Percentiles rank a stretch among this genome's conserved stretches.
Conservation (phyloP, 2,888 invertebrate genomes). For the Apamea epomidion region DNA sequence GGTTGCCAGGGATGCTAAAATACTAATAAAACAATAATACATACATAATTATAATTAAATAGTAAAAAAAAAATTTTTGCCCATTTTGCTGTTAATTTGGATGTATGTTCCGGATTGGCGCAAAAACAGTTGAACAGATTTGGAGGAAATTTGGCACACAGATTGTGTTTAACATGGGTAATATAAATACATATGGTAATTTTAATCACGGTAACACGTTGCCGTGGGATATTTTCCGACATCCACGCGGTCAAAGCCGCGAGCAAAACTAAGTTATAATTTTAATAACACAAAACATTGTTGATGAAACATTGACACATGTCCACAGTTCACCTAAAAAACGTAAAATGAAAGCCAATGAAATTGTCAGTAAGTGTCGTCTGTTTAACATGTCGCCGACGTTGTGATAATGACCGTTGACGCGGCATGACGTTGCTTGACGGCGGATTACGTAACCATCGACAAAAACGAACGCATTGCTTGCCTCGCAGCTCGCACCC, state of each 20-base stretch:
- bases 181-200: background rate
- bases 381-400: conserved; percentile 60
- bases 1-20: background rate
- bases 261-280: background rate
- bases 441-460: conserved; percentile 65
- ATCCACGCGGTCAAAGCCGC: background rate
- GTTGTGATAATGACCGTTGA: conserved; percentile 80
- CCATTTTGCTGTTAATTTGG: background rate
- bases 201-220: background rate
- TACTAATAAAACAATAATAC: background rate
- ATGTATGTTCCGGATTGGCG: background rate
- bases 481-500: conserved; percentile 19
- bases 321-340: conserved; percentile 38
- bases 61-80: background rate
- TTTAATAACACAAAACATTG: background rate
- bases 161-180: background rate
- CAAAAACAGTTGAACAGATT: background rate
- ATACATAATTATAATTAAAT: background rate
- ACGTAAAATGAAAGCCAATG: conserved; percentile 66
- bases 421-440: conserved; percentile 74
- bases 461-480: conserved; percentile 58
- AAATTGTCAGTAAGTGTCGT: conserved; percentile 65
- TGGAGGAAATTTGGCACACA: background rate
- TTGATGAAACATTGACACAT: background rate
- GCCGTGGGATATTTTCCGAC: background rate